phyloP scores from a whole-genome alignment of 2,797 vertebrate species.

The Anas flavirostris region DNA sequence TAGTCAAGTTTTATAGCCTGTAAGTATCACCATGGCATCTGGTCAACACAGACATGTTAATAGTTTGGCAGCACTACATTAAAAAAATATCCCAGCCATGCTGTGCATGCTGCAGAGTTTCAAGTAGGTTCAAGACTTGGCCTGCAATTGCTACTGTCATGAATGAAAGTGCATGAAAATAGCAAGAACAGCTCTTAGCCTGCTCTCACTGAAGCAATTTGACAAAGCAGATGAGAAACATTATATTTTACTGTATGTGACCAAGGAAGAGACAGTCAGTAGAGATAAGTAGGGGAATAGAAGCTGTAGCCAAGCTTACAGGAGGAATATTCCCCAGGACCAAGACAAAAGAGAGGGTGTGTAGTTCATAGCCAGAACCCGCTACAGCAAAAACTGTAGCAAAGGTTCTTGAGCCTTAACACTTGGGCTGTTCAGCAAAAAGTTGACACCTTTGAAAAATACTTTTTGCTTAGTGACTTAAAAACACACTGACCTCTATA shows the following conservation, averaged over 20 bases:
- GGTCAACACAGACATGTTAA: background rate
- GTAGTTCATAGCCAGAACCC: background rate
- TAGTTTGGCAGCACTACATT: background rate
- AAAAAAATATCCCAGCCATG: background rate
- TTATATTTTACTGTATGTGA: accelerated
- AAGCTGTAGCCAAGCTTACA: background rate
- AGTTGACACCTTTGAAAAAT: background rate
- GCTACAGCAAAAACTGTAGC: background rate
- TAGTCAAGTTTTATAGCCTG: background rate
- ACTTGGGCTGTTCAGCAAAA: background rate
- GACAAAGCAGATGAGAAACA: background rate
- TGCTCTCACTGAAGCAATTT: background rate
- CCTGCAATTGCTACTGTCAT: background rate
- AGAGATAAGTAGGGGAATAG: background rate
- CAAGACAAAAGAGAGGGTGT: background rate
- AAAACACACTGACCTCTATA: background rate
- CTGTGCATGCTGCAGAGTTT: background rate
- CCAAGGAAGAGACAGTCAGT: accelerated
- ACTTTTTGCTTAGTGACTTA: background rate
- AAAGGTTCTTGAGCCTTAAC: background rate
- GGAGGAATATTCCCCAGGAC: background rate
- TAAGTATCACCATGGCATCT: background rate
- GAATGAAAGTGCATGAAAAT: background rate
- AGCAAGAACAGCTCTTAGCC: background rate
- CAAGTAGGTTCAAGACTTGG: background rate